Conservation (phyloP, 2,113 vertebrate genomes). For the Paraplagusia blochii region DNA sequence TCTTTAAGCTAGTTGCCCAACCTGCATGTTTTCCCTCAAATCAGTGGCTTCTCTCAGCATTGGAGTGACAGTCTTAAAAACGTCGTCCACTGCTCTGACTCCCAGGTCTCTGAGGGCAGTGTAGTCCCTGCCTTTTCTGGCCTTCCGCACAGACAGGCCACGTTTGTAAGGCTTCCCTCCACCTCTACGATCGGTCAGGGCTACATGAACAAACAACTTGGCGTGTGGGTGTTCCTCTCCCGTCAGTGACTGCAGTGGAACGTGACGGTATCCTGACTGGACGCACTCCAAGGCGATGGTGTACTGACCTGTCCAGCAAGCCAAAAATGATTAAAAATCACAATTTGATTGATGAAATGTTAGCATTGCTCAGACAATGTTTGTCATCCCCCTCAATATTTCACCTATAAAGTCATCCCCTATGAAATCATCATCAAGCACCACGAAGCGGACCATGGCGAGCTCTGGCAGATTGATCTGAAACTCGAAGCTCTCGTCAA, state of each 20-base stretch:
- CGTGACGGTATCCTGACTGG: conserved; percentile 89
- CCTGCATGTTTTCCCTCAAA: conserved; percentile 95
- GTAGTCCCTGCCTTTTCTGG: conserved; percentile 87
- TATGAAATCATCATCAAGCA: conserved; percentile 93
- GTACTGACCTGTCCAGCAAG: conserved; percentile 81
- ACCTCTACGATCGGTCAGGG: conserved; percentile 91
- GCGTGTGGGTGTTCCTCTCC: conserved; percentile 87
- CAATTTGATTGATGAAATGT: not conserved
- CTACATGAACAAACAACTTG: conserved; percentile 90
- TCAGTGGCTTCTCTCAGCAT: conserved; percentile 89
- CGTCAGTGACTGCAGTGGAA: conserved; percentile 87
- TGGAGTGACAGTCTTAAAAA: conserved; percentile 88
- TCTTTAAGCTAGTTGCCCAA: conserved; percentile 64
- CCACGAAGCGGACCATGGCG: conserved; percentile 94
- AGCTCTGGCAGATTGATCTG: conserved; percentile 93
- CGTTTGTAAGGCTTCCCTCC: conserved; percentile 93
- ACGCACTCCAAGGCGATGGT: conserved; percentile 93
- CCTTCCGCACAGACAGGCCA: conserved; percentile 92
- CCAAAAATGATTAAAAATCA: not conserved
- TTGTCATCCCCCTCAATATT: not conserved
- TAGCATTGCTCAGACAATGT: no score
- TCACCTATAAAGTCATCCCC: conserved; percentile 91
- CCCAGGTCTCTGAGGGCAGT: conserved; percentile 87
- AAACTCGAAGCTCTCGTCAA: conserved; percentile 96
- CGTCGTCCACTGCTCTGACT: conserved; percentile 88